Evolutionary conservation across 2,888 invertebrate genomes (phyloP), one percentile per base, ranked within the genome.

Genomic region (Stictocephala bisonia): DNA sequence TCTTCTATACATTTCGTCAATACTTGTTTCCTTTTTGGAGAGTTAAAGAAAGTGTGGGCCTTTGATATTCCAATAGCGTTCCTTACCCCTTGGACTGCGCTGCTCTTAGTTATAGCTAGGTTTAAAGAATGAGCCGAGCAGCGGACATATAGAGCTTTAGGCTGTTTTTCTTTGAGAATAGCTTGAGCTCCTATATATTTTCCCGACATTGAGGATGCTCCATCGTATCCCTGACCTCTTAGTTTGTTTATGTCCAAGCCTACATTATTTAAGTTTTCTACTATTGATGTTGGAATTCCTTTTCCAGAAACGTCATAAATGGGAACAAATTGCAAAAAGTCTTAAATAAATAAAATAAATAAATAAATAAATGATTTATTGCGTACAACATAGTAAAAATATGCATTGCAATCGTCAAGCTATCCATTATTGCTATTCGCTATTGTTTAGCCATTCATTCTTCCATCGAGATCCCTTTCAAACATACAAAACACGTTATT

Each of bases 181-280:
- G 48, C 27, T 35, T 71, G 67, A 3, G 48, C 31, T 27, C 67
- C 71, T n/a, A 44, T 66, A 29, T 69, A 53, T 15, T 74, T 26
- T 22, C 66, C 71, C 53, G 22, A 56, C 71, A 53, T 74, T 6
- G 56, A 58, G 4, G 48, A 13, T 41, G 51, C 44, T 50, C 40
- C 50, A 20, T 74, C 71, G 41, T 74, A 74, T 11, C 71, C 64
- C 44, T 71, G 64, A 11, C 66, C 60, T 18, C 31, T 22, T 26
- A 22, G 31, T 26, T n/a, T 56, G 40, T 6, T 20, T 27, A 27
- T 60, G 11, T 48, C 48, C 11, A 48, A 48, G 9, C 48, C 18
- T 48, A 48, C 20, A 6, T 48, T 48, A 24, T 9, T 48, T 48
- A 44, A 44, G 18, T 48, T 48, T 48, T 48, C 48, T 1, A 48